These are phyloP conservation scores for Hippopotamus amphibius DNA, from an alignment of 2,113 vertebrate species.

Conservation along the genomic window DNA sequence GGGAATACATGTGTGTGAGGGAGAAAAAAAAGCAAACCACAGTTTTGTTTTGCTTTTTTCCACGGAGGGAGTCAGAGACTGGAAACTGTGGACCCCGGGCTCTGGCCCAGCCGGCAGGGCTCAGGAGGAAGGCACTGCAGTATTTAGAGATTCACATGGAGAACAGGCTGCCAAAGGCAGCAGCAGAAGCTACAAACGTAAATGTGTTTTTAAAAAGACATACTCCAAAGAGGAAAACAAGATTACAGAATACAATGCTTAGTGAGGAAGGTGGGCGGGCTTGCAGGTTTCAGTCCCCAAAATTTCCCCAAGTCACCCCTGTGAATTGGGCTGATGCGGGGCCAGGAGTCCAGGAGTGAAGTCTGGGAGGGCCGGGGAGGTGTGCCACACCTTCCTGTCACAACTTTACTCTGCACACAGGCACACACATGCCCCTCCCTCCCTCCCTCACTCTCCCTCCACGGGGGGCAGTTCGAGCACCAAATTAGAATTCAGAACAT, in stretches of 20 bases:
- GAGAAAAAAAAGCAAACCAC: neutral
- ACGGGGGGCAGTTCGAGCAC: neutral
- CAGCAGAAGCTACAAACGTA: neutral
- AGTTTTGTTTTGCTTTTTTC: neutral
- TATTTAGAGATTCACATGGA: neutral
- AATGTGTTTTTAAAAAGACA: constrained; percentile 38
- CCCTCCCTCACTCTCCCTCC: neutral
- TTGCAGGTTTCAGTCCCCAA: neutral
- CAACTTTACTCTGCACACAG: neutral
- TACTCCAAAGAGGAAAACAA: neutral
- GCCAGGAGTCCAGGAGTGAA: neutral
- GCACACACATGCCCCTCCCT: neutral
- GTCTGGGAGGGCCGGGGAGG: neutral
- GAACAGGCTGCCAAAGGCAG: constrained; percentile 5
- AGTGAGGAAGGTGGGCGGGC: neutral
- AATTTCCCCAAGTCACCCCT: neutral
- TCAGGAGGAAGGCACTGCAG: neutral
- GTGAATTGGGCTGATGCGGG: neutral
- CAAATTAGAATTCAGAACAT: constrained; percentile 51
- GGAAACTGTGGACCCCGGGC: neutral
- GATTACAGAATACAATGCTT: neutral
- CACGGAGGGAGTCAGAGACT: neutral
- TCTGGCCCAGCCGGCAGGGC: neutral
- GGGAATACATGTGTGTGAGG: neutral
- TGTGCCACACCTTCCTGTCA: neutral